Percentiles rank a stretch among this genome's conserved stretches.
phyloP scores from a whole-genome alignment of 1,140 invertebrate genomes.

The Rhagoletis zephyria region DNA sequence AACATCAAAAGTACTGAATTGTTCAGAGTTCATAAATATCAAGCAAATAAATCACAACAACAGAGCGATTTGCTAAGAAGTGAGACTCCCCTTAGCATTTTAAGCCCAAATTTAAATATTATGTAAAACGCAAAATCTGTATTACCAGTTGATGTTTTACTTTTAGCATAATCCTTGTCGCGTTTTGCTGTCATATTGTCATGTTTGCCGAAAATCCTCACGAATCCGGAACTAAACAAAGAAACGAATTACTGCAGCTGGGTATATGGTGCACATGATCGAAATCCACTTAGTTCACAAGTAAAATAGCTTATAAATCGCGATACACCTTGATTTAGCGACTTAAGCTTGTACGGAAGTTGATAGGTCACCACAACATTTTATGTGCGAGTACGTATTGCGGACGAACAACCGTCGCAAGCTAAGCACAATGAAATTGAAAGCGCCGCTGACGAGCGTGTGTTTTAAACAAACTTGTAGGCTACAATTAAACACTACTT shows the following conservation, averaged over 20 bases:
- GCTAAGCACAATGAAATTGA: conserved; percentile 15
- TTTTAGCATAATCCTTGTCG: conserved; percentile 72
- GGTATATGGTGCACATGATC: not conserved
- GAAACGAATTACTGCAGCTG: conserved; percentile 24
- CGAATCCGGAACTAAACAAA: conserved; percentile 61
- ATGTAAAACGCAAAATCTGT: conserved; percentile 9
- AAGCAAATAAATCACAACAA: too few relatives aligned
- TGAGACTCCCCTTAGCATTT: too few relatives aligned
- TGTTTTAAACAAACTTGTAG: conserved; percentile 22
- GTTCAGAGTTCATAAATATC: too few relatives aligned
- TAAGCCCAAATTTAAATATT: not conserved
- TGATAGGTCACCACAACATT: not conserved
- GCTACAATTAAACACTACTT: conserved; percentile 17
- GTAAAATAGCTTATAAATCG: not conserved
- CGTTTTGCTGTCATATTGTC: conserved; percentile 73
- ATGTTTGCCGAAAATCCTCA: conserved; percentile 64
- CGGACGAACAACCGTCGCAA: not conserved
- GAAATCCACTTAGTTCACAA: conserved; percentile 12
- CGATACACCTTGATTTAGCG: not conserved
- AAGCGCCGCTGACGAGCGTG: conserved; percentile 17
- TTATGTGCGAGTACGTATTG: not conserved
- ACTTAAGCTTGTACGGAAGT: conserved; percentile 22
- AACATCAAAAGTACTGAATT: too few relatives aligned
- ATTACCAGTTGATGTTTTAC: conserved; percentile 70
- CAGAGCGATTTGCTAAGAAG: too few relatives aligned